phyloP scores from a whole-genome alignment of 2,888 invertebrate genomes.

The Sesia bembeciformis region DNA sequence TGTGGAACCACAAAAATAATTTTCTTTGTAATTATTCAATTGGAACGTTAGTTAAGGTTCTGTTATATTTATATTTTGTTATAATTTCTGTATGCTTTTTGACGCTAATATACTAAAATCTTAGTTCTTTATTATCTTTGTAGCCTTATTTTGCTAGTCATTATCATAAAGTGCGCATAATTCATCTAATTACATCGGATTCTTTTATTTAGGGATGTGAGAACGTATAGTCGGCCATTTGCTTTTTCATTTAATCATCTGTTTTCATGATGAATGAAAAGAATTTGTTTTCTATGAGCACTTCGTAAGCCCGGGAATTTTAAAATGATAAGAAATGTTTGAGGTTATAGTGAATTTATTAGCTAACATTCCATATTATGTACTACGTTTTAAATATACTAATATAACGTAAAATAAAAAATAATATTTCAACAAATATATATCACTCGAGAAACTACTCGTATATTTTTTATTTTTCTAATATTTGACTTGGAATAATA shows the following conservation, averaged over 20 bases:
- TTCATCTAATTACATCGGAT: constrained; percentile 76
- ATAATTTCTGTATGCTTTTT: constrained; percentile 29
- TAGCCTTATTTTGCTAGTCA: constrained; percentile 74
- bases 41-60: constrained; percentile 34
- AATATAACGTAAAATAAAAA: no score
- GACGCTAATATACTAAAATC: constrained; percentile 50
- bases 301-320: constrained; percentile 1
- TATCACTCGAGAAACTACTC: no score
- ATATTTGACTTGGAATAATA: no score
- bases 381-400: no score
- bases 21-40: constrained; percentile 27
- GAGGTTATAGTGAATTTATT: no score
- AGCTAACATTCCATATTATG: no score
- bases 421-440: no score
- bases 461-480: no score
- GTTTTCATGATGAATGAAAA: constrained; percentile 4
- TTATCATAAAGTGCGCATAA: constrained; percentile 74
- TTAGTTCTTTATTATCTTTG: constrained; percentile 44
- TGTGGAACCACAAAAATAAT: constrained; percentile 32
- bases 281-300: not conserved
- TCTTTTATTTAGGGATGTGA: constrained; percentile 51
- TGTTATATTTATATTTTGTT: constrained; percentile 27
- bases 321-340: not conserved
- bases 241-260: constrained; percentile 66
- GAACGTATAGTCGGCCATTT: constrained; percentile 71